Conservation (phyloP, 2,113 vertebrate genomes). For the Tupaia tana region DNA sequence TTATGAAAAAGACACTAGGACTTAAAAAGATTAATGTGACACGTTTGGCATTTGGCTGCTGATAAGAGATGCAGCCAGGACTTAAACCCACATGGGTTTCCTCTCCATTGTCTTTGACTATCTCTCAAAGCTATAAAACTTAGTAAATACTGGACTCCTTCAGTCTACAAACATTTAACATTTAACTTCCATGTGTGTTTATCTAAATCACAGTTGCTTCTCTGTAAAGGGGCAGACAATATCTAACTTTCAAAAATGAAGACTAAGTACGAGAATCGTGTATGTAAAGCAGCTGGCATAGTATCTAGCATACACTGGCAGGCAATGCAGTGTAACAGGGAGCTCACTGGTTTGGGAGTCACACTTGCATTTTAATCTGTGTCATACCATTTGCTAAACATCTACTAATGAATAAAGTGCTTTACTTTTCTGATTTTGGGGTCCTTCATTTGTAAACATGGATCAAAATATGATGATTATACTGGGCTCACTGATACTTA, state of each 20-base stretch:
- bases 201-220: slow-evolving; percentile 25
- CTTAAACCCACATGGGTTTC: background rate
- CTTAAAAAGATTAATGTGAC: background rate
- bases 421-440: background rate
- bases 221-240: background rate
- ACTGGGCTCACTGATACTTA: background rate
- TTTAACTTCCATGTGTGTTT: background rate
- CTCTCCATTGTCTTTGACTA: background rate
- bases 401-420: background rate
- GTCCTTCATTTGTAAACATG: background rate
- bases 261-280: background rate
- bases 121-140: background rate
- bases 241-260: slow-evolving; percentile 1
- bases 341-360: background rate
- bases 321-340: background rate
- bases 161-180: slow-evolving; percentile 3
- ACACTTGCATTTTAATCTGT: background rate
- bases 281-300: background rate
- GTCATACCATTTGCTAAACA: background rate
- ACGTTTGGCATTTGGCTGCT: background rate
- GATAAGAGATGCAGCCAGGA: background rate
- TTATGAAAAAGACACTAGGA: background rate
- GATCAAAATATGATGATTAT: background rate
- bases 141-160: slow-evolving; percentile 17
- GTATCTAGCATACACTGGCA: background rate